Conservation (phyloP, 2,797 vertebrate genomes). For the Eurystomus glaucurus region DNA sequence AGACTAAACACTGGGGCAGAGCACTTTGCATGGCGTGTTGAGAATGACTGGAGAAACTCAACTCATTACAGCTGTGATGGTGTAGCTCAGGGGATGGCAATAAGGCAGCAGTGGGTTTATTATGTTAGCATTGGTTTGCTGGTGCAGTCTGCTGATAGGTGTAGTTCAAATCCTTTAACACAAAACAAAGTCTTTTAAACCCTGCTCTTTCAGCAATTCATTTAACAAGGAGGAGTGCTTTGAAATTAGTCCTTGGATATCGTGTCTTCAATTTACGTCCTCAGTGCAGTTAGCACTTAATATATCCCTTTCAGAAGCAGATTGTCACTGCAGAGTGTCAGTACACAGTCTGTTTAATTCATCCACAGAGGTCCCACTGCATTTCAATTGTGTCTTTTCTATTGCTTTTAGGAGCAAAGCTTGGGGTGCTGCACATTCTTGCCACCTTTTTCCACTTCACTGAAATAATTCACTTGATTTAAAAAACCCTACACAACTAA, state of each 20-base stretch:
- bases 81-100: background rate
- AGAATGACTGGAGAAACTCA: constrained; percentile 31
- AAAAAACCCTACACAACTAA: constrained; percentile 76
- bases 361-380: constrained; percentile 66
- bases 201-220: constrained; percentile 68
- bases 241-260: constrained; percentile 80
- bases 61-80: constrained; percentile 33
- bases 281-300: constrained; percentile 68
- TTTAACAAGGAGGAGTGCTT: constrained; percentile 72
- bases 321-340: constrained; percentile 70
- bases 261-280: constrained; percentile 69
- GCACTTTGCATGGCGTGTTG: background rate
- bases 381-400: constrained; percentile 77
- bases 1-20: background rate
- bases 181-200: constrained; percentile 76
- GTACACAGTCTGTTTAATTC: constrained; percentile 72
- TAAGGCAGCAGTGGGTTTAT: constrained; percentile 39
- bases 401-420: constrained; percentile 70
- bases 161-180: constrained; percentile 70
- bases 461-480: constrained; percentile 77
- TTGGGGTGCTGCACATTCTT: constrained; percentile 68
- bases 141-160: constrained; percentile 43
- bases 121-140: constrained; percentile 37
- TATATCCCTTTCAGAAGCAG: constrained; percentile 76
- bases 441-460: constrained; percentile 70